These are phyloP conservation scores for Penaeus vannamei DNA, from an alignment of 1,140 invertebrate species.

Conservation along the genomic window DNA sequence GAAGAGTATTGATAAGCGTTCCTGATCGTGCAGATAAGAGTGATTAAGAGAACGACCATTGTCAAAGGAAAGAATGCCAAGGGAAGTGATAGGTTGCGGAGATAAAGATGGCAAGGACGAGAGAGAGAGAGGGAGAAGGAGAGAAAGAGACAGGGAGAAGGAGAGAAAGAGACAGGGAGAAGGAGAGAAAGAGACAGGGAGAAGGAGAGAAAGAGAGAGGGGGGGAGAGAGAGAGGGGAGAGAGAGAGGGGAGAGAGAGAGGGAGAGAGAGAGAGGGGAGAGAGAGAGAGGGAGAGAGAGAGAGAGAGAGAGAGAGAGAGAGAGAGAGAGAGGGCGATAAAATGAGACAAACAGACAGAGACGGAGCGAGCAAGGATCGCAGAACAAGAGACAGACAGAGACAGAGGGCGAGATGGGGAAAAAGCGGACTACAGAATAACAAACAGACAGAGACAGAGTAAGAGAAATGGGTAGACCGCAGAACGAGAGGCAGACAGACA, in stretches of 20 bases:
- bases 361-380: neutral
- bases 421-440: too few relatives aligned
- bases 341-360: neutral
- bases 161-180: neutral
- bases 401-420: too few relatives aligned
- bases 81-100: neutral
- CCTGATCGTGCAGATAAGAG: too few relatives aligned
- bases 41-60: too few relatives aligned
- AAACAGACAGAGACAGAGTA: too few relatives aligned
- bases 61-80: too few relatives aligned
- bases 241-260: neutral
- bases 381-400: too few relatives aligned
- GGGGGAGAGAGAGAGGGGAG: neutral
- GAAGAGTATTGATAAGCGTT: too few relatives aligned
- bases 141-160: neutral
- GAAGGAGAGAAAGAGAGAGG: neutral
- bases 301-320: too few relatives aligned
- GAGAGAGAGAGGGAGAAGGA: constrained; percentile 11
- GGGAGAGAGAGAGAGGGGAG: neutral
- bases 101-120: neutral
- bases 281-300: neutral
- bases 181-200: neutral
- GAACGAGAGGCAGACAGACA: too few relatives aligned
- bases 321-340: too few relatives aligned
- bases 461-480: too few relatives aligned